phyloP scores from a whole-genome alignment of 1,140 invertebrate species.

The Adoxophyes honmai region DNA sequence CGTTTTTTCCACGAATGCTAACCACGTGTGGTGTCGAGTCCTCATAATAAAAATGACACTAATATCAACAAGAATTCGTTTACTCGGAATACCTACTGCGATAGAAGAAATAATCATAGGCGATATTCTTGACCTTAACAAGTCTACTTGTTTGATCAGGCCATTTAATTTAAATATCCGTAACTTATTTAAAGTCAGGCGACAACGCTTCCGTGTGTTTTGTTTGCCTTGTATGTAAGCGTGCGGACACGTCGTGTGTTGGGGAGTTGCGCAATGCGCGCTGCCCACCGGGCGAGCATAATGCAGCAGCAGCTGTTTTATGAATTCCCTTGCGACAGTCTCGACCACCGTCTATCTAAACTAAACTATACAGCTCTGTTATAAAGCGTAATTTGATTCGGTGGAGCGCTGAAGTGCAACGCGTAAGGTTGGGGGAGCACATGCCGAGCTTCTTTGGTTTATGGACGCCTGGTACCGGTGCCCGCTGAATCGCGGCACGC shows the following conservation, averaged over 20 bases:
- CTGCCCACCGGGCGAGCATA: slow-evolving; percentile 64
- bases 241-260: slow-evolving; percentile 61
- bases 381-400: slow-evolving; percentile 20
- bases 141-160: too few species aligned
- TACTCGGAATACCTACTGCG: too few species aligned
- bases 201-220: background rate
- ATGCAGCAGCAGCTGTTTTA: slow-evolving; percentile 25
- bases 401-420: slow-evolving; percentile 26
- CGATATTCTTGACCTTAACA: too few species aligned
- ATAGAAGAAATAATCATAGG: too few species aligned
- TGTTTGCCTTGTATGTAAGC: slow-evolving; percentile 12
- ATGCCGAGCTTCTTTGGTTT: slow-evolving; percentile 23
- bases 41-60: too few species aligned
- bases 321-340: slow-evolving; percentile 39
- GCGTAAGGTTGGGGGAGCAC: slow-evolving; percentile 20
- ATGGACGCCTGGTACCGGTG: slow-evolving; percentile 57
- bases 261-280: slow-evolving; percentile 75
- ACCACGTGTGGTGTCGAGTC: too few species aligned
- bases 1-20: too few species aligned
- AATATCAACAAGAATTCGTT: too few species aligned
- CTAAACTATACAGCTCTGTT: slow-evolving; percentile 15
- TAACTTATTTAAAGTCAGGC: too few species aligned
- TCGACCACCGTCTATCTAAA: slow-evolving; percentile 18
- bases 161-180: too few species aligned
- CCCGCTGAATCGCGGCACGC: slow-evolving; percentile 68